phyloP scores from a whole-genome alignment of 1,140 invertebrate genomes.

The Phenacoccus solenopsis region DNA sequence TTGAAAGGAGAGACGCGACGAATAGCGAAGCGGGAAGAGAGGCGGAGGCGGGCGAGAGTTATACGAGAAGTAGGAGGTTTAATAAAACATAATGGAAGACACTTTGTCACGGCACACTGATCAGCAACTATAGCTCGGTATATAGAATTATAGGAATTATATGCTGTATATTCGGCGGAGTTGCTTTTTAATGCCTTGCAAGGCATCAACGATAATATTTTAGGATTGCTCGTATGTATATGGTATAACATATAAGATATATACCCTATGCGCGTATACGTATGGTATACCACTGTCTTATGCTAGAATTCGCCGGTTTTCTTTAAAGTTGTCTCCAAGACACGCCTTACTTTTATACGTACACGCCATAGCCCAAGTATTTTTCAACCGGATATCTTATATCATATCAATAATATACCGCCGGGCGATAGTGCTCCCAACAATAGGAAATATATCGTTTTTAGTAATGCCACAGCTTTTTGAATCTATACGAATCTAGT shows the following conservation, averaged over 20 bases:
- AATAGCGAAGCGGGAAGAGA: conserved; percentile 3
- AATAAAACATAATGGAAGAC: conserved; percentile 22
- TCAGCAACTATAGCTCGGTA: not conserved
- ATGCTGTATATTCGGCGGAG: conserved; percentile 15
- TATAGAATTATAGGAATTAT: conserved; percentile 15
- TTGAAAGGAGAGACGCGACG: conserved; percentile 20
- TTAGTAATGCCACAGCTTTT: too few species aligned
- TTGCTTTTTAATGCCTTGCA: conserved; percentile 10
- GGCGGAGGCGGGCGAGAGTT: too few species aligned
- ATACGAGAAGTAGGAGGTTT: conserved; percentile 25
- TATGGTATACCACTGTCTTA: conserved; percentile 10
- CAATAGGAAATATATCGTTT: conserved; percentile 9
- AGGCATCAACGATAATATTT: conserved; percentile 16
- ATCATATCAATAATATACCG: conserved; percentile 11
- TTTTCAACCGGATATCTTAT: conserved; percentile 16
- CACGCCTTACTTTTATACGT: conserved; percentile 7
- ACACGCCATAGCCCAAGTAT: conserved; percentile 10
- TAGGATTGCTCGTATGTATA: conserved; percentile 11
- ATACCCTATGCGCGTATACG: not conserved
- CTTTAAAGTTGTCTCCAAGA: conserved; percentile 3
- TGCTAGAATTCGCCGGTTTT: conserved; percentile 4
- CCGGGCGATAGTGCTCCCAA: not conserved
- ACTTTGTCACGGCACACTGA: conserved; percentile 14
- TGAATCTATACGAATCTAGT: too few species aligned
- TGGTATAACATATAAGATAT: too few species aligned